phyloP scores from a whole-genome alignment of 2,113 vertebrate genomes.

The Canis aureus region DNA sequence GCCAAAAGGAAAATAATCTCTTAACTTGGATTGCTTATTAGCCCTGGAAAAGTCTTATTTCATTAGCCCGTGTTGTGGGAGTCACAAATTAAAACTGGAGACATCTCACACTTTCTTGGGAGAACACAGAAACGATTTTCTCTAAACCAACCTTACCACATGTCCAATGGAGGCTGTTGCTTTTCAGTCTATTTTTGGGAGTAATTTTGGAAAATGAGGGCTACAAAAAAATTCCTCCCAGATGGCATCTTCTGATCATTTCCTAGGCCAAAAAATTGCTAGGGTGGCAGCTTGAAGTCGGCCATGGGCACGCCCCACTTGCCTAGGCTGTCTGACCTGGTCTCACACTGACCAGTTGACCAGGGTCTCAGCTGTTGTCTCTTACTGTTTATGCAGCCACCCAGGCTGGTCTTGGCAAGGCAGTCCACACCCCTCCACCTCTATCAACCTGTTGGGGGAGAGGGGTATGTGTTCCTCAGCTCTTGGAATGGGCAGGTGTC shows the following conservation, averaged over 20 bases:
- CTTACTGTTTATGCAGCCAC: not conserved
- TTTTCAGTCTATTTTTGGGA: not conserved
- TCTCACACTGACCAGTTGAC: not conserved
- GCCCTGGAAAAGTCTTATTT: not conserved
- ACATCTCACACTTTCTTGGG: not conserved
- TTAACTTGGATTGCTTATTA: not conserved
- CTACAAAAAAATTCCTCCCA: not conserved
- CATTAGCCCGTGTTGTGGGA: not conserved
- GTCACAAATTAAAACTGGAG: not conserved
- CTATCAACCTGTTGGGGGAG: not conserved
- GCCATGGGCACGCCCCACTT: not conserved
- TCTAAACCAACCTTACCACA: not conserved
- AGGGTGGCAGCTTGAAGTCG: not conserved
- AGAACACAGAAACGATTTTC: not conserved
- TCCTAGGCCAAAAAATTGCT: not conserved
- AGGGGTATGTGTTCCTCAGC: not conserved
- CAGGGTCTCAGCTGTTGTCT: not conserved
- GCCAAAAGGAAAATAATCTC: not conserved
- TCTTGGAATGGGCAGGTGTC: not conserved
- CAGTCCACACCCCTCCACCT: not conserved
- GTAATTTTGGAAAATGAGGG: not conserved
- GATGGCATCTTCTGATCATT: not conserved
- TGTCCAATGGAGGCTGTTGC: not conserved
- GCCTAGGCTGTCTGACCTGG: not conserved
- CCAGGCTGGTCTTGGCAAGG: not conserved